A percentile compares a stretch with the other conserved stretches of the same genome.
Conservation (phyloP, 92 coral and sea anemone species). For the Palythoa heliodiscus region DNA sequence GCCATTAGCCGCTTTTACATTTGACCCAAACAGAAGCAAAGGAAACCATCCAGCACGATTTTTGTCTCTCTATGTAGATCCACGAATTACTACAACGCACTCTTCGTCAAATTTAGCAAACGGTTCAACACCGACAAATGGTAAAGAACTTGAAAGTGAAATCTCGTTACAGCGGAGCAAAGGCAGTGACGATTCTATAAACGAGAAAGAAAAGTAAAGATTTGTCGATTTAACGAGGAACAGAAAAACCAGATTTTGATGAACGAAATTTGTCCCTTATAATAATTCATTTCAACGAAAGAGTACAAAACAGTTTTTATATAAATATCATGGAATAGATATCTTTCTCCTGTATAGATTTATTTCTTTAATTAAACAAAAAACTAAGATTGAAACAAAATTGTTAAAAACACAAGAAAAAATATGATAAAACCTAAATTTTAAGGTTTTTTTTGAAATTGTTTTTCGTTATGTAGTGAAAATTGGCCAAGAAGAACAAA, state of each 20-base stretch:
- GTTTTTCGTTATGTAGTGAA: conserved; percentile 10
- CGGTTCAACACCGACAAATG: background rate
- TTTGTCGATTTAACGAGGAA: background rate
- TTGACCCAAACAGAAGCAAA: conserved; percentile 68
- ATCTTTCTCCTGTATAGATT: conserved; percentile 2
- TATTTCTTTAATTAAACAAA: conserved; percentile 19
- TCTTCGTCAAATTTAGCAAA: conserved; percentile 9
- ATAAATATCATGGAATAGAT: background rate
- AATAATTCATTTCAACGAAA: background rate
- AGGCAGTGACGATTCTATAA: conserved; percentile 28
- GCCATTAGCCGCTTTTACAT: conserved; percentile 70
- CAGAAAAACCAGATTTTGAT: background rate
- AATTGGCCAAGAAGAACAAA: conserved; percentile 4
- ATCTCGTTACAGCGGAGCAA: conserved; percentile 33
- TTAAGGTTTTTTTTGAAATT: conserved; percentile 21
- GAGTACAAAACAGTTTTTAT: background rate
- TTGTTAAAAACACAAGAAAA: background rate
- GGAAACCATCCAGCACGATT: conserved; percentile 58
- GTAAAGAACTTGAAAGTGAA: conserved; percentile 29
- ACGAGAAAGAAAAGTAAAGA: conserved; percentile 18
- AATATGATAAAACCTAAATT: background rate
- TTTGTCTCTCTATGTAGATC: conserved; percentile 66
- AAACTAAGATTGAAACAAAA: conserved; percentile 6
- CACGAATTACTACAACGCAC: conserved; percentile 51
- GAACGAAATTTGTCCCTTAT: background rate